Evolutionary conservation across 2,888 invertebrate species (phyloP), one percentile per base, ranked within the genome.

Genomic region (Strigamia transsilvanica): DNA sequence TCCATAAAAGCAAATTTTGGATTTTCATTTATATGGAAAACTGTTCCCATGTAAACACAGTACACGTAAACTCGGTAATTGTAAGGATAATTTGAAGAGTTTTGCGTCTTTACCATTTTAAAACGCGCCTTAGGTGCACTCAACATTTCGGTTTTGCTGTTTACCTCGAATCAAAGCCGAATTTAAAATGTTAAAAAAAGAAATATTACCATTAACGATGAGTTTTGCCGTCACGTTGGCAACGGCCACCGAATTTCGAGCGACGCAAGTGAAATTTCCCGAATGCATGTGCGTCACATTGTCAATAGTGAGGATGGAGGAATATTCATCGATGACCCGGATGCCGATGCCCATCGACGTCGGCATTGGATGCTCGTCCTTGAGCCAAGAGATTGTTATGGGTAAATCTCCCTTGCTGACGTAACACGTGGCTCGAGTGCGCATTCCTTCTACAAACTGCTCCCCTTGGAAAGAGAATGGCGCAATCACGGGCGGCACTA

Each of bases 361-460:
- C 3, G 87, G 86, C 66, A 90, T 87, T 90, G 91, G 91, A 90
- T 87, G 89, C 82, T 91, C 92, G 87, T 94, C 93, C 87, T 93
- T 92, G 86, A 91, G 91, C 95, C 95, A 96, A 81, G 90, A 90
- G 84, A 95, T 92, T 84, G 90, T 91, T 84, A 96, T 90, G 1
- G 95, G 95, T 85, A 92, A 91, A 88, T 95, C 95, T 83, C 95
- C 94, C 87, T 93, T 93, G 85, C 90, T 91, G 80, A 93, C 90
- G 80, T 92, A 92, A 88, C 94, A 94, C 84, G 92, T 91, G 83
- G 93, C 91, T 46, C 93, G 92, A 61, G 92, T 92, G 89, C 92
- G 91, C 86, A 94, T 93, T 81, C 93, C 93, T 86, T 93, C 92
- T 87, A 93, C 93, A n/a, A 93, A 91, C 82, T 93, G 91, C 85